Base-by-base conservation (phyloP, 2,113 vertebrate genomes). In the Blennius ocellaris region DNA sequence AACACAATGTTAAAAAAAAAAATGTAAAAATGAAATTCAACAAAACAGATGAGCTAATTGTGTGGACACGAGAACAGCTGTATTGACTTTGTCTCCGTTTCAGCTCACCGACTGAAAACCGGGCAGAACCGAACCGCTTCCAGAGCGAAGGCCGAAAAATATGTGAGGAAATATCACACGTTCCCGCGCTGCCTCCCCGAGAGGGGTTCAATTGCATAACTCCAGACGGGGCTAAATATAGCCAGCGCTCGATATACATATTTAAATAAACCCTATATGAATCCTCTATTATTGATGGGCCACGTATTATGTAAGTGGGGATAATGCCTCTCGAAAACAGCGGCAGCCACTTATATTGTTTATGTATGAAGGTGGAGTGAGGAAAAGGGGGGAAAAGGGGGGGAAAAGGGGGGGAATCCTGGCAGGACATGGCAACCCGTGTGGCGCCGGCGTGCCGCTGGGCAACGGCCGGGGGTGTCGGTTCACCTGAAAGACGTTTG, bases 211-310 rank as follows among this genome's bases (percentile, higher is more conserved):
- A 84, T 85, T 89, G 75, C 90, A 82, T 90, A 88, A 88, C 66
- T 79, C 56, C 73, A 82, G 72, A 80, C 75, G 16, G 16, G 40
- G 76, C 87, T 92, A 91, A 86, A 90, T 86, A 87, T 91, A 93
- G 87, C 78, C 56, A 66, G 44, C 53, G 61, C 68, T 69, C 79
- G 67, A 83, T 89, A 87, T 90, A 55, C 87, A 90, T 87, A 91
- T 88, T 92, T 84, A 82, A 91, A 88, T 85, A 76, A 78, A 79
- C 72, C 76, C 78, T 91, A 84, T 85, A 87, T 56, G 66, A 69
- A 75, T 76, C 56, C 69, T 92, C 64, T 78, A 84, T 93, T 83
- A 92, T 91, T 93, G 77, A 93, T 89, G 81, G 17, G 3, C 1
- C 30, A 21, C 78, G 76, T 47, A 83, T 88, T 88, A 85, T 60